phyloP scores from a whole-genome alignment of 2,888 invertebrate genomes.

The Helicoverpa assulta region DNA sequence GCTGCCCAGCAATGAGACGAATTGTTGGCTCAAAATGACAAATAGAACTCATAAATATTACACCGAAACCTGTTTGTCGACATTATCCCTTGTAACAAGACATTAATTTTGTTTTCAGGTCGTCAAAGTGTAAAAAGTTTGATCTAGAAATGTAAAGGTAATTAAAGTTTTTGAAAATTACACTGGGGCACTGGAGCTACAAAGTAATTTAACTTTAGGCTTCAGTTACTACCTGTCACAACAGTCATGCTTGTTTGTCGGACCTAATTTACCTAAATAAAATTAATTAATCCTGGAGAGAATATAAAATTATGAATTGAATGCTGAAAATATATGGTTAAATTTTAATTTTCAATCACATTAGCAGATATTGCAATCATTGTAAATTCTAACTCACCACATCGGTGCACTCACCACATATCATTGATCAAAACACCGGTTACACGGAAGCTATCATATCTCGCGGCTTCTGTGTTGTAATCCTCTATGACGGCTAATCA shows the following conservation, averaged over 20 bases:
- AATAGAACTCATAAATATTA: conserved; percentile 63
- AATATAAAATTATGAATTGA: too few relatives aligned
- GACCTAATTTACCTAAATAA: too few relatives aligned
- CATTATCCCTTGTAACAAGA: conserved; percentile 36
- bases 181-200: too few relatives aligned
- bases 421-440: conserved; percentile 34
- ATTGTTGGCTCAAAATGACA: conserved; percentile 63
- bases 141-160: too few relatives aligned
- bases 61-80: conserved; percentile 51
- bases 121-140: background rate
- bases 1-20: conserved; percentile 55
- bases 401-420: conserved; percentile 5
- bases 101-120: conserved; percentile 20
- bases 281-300: background rate
- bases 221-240: too few relatives aligned
- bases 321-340: too few relatives aligned
- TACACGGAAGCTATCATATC: conserved; percentile 43
- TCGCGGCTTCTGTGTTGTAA: conserved; percentile 52
- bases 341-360: background rate
- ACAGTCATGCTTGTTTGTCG: too few relatives aligned
- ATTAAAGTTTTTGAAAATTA: too few relatives aligned
- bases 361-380: background rate
- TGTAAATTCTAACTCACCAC: background rate
- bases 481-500: conserved; percentile 68
- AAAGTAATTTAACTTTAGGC: too few relatives aligned